Evolutionary conservation across 2,113 vertebrate species (phyloP), one percentile per base, ranked within the genome.

Genomic region (human): DNA sequence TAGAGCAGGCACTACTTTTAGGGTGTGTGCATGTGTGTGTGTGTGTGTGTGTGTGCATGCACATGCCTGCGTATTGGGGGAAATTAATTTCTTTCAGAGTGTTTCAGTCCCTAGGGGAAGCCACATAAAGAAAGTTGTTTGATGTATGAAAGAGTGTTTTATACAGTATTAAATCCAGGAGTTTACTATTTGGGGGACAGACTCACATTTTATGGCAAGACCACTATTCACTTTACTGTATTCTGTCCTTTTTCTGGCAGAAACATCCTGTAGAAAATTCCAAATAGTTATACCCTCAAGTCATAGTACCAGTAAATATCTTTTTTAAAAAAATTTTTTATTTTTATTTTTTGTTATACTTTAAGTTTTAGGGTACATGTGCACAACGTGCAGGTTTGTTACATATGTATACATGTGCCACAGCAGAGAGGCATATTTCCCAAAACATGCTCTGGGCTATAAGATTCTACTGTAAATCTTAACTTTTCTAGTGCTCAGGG

Each of bases 281-380:
- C 93, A 93, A 89, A 81, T 85, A 96, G 82, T 68, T 94, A 83
- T 94, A 94, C 87, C 73, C 79, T 94, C 90, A 89, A 92, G 89
- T 81, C 92, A 76, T 16, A 89, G 75, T 76, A 57, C 72, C 23
- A 92, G 40, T 70, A 96, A 93, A 73, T 76, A 75, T 85, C 68
- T 90, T 97, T 79, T 75, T 96, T 45, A 8, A 1, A 9, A 45
- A 45, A 45, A 0, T 45, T 10, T 45, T 45, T 45, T 45, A 45
- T 45, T 45, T 45, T 45, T 45, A 45, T 45, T 45, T 45, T 45
- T 45, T 45, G 8, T 45, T 45, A 45, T 45, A 45, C 45, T 45
- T 45, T 45, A 45, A 45, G 45, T 45, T 45, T 45, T 45, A 45
- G 45, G 45, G 2, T 45, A 2, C 45, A 45, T 45, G 45, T 45